Evolutionary conservation across 1,140 invertebrate species (phyloP).

Genomic region (Eupeodes corollae): DNA sequence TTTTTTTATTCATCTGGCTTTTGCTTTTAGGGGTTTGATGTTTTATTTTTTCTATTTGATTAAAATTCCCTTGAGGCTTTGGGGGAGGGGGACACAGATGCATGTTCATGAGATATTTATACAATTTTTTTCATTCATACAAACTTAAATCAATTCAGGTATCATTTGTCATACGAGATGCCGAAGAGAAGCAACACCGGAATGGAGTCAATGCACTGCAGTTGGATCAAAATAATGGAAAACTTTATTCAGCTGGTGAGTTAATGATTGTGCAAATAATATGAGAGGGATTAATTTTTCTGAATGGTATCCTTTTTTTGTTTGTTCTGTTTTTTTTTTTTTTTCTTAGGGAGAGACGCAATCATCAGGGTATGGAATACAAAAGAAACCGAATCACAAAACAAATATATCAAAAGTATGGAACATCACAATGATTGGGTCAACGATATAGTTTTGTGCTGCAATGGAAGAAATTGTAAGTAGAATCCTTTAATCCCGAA

Average conservation of each 20-base stretch:
- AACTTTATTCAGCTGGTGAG: conserved; percentile 85
- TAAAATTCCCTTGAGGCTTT: too few species aligned
- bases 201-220: conserved; percentile 94
- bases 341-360: conserved; percentile 60
- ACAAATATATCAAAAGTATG: conserved; percentile 89
- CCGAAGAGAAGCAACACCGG: conserved; percentile 85
- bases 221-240: conserved; percentile 73
- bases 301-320: neutral
- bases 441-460: conserved; percentile 97
- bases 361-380: conserved; percentile 96
- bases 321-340: neutral
- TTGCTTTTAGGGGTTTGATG: too few species aligned
- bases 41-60: too few species aligned
- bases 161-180: conserved; percentile 95
- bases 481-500: conserved; percentile 5
- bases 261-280: neutral
- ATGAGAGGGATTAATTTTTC: neutral
- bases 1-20: too few species aligned
- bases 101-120: too few species aligned
- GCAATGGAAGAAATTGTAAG: conserved; percentile 85
- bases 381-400: conserved; percentile 46
- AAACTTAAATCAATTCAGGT: conserved; percentile 52
- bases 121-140: neutral
- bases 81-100: too few species aligned
- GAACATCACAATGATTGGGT: conserved; percentile 99